A percentile compares a stretch with the other conserved stretches of the same genome.
These are phyloP conservation scores for Phoxinus phoxinus DNA, from an alignment of 2,113 vertebrate species.

Conservation along the genomic window DNA sequence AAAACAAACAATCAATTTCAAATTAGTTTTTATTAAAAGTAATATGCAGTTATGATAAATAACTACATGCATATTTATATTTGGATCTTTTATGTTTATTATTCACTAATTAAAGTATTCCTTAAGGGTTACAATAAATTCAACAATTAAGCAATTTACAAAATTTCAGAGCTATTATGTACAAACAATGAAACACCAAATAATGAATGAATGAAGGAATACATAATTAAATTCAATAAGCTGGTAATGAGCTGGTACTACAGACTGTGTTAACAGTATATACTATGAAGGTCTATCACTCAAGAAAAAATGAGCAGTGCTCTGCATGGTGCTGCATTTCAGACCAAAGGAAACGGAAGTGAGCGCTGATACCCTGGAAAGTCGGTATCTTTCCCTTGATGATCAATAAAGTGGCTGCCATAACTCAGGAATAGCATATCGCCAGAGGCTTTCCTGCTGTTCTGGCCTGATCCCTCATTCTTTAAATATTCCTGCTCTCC, in stretches of 20 bases:
- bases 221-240: neutral
- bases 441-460: constrained; percentile 19
- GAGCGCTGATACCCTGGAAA: neutral
- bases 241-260: neutral
- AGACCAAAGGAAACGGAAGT: constrained; percentile 34
- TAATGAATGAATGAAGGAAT: neutral
- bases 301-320: constrained; percentile 6
- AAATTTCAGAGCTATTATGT: neutral
- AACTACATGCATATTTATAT: too few relatives aligned
- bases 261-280: neutral
- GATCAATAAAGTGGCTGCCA: constrained; percentile 43
- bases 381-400: constrained; percentile 42
- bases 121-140: neutral
- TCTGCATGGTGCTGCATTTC: constrained; percentile 24
- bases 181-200: neutral
- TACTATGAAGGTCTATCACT: neutral
- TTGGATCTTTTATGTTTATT: too few relatives aligned
- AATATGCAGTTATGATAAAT: too few relatives aligned
- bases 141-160: neutral
- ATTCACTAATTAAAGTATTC: too few relatives aligned
- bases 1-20: too few relatives aligned
- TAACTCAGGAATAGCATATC: constrained; percentile 37
- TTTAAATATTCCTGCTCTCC: constrained; percentile 17
- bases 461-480: constrained; percentile 24
- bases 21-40: too few relatives aligned